phyloP scores from a whole-genome alignment of 2,797 vertebrate species.

The Lepilemur ruficaudatus region DNA sequence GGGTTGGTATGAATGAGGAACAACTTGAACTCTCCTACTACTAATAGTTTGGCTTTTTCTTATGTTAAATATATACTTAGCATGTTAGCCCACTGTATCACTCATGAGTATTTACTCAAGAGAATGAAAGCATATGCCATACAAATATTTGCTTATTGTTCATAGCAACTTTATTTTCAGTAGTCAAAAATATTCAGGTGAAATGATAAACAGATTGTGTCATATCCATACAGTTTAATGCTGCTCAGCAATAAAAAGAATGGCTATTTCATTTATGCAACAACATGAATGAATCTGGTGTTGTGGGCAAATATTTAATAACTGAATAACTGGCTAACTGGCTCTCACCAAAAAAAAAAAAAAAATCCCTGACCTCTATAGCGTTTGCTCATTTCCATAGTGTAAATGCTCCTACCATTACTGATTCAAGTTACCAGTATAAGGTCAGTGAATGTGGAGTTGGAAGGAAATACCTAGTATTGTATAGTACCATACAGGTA shows the following conservation, averaged over 20 bases:
- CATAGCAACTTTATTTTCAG: background rate
- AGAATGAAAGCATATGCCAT: background rate
- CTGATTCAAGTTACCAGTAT: background rate
- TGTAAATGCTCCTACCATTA: background rate
- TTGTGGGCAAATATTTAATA: background rate
- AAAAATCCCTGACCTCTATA: background rate
- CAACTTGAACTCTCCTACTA: background rate
- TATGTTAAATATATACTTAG: background rate
- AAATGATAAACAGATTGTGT: background rate
- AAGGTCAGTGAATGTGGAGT: background rate
- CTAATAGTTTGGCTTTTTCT: background rate
- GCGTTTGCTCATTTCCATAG: background rate
- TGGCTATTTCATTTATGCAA: background rate
- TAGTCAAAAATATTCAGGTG: background rate
- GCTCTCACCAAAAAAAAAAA: background rate
- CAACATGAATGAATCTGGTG: no score
- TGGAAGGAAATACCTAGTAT: background rate
- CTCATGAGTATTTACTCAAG: background rate
- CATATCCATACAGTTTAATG: background rate
- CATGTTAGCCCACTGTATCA: background rate
- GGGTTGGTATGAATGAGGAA: background rate
- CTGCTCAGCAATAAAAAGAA: background rate
- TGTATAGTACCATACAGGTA: background rate
- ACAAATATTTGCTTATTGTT: background rate
- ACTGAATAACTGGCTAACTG: background rate